Evolutionary conservation across 1,140 invertebrate species (phyloP), one percentile per base, ranked within the genome.

Genomic region (Bicyclus anynana): DNA sequence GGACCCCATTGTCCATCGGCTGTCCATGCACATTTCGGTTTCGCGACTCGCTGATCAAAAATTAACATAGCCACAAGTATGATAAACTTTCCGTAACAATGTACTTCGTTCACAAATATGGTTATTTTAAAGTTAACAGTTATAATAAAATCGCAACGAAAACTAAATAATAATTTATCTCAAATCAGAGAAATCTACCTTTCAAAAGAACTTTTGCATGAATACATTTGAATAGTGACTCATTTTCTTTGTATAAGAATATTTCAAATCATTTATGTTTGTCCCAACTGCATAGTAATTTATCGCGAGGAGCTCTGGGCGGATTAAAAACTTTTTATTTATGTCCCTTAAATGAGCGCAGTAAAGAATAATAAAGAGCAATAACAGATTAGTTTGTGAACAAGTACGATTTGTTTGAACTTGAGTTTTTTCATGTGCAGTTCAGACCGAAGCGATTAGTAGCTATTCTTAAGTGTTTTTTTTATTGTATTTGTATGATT

Each of bases 361-460:
- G 29, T 40, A 51, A 54, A 55, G 55, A 63, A 63, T 58, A 58
- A 58, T 62, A 62, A 56, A 47, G 27, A 16, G 29, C 35, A 33
- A 56, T 59, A 63, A 58, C 46, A 55, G 61, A 59, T 55, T 59
- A 64, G 38, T 61, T 59, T 53, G 57, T 54, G 59, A 50, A 56
- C 33, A 50, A 55, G 35, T 50, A 61, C 40, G 21, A 49, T 57
- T 58, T 53, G 40, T 51, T 53, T 48, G 17, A 48, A 62, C 53
- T 60, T 55, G 44, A 42, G 51, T 49, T 21, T 9, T 35, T 20
- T 26, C 37, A 17, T 27, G 4, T 37, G 40, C 27, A 49, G n/a
- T 20, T 20, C 29, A 44, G 16, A 20, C 10, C 10, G 20, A n/a
- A 4, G 2, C 16, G 18, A 44, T 18, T 20, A 4, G 12, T 2